Evolutionary conservation across 2,113 vertebrate species (phyloP).

Genomic region (Eolophus roseicapilla): DNA sequence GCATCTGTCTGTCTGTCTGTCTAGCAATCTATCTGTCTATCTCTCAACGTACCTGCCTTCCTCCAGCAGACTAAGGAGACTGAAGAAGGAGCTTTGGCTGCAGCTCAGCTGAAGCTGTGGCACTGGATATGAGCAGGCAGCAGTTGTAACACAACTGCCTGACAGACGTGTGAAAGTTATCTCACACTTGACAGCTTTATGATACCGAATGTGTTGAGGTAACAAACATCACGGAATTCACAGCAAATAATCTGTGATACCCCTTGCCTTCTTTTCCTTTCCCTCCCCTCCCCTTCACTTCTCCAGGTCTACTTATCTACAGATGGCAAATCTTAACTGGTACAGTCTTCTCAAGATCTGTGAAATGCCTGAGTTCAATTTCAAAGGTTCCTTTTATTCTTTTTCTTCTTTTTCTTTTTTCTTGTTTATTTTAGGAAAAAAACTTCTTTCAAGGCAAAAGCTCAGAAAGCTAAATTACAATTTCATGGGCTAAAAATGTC

Average conservation of each 20-base stretch:
- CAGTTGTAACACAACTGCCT: neutral
- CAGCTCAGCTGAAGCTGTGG: neutral
- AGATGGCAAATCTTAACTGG: neutral
- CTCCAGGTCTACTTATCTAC: neutral
- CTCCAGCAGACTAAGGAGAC: neutral
- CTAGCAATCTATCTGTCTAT: neutral
- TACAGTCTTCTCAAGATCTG: neutral
- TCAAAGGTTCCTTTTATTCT: neutral
- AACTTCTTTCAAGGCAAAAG: neutral
- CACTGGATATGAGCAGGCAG: neutral
- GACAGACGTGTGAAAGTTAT: neutral
- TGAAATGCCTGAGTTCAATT: neutral
- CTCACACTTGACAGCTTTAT: neutral
- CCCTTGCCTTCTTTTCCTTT: neutral
- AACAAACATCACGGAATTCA: neutral
- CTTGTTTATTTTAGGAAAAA: neutral
- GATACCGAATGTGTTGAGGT: neutral
- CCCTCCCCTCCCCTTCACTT: neutral
- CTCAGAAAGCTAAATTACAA: neutral
- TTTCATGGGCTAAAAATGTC: neutral
- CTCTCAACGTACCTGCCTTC: neutral
- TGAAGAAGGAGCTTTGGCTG: neutral
- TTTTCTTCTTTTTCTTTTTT: neutral
- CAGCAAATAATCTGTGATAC: neutral
- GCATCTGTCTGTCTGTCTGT: neutral